phyloP scores from a whole-genome alignment of 2,888 invertebrate genomes.

The Cylloceria caligata region DNA sequence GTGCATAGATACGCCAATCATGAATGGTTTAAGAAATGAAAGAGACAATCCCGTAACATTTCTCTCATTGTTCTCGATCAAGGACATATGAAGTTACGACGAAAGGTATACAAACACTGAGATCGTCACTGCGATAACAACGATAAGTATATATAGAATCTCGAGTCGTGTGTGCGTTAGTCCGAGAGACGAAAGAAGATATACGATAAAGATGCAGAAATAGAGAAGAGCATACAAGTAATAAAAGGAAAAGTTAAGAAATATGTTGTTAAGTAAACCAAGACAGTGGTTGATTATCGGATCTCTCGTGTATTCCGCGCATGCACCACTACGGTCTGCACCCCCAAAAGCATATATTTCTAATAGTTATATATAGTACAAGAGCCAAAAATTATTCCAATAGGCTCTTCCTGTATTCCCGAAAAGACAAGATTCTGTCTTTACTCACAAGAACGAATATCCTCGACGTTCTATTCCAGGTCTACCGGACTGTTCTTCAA shows the following conservation, averaged over 20 bases:
- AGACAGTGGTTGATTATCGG: slow-evolving; percentile 62
- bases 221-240: background rate
- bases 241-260: background rate
- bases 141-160: background rate
- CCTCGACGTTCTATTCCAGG: slow-evolving; percentile 74
- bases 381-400: background rate
- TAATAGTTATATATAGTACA: slow-evolving; percentile 24
- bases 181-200: slow-evolving; percentile 22
- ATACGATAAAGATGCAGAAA: background rate
- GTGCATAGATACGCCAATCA: slow-evolving; percentile 34
- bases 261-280: slow-evolving; percentile 53
- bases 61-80: slow-evolving; percentile 45
- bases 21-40: slow-evolving; percentile 25
- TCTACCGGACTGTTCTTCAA: slow-evolving; percentile 77
- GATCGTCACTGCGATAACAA: slow-evolving; percentile 38
- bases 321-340: slow-evolving; percentile 70
- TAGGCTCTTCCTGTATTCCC: slow-evolving; percentile 26
- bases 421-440: slow-evolving; percentile 54
- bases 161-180: slow-evolving; percentile 36
- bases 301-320: slow-evolving; percentile 63
- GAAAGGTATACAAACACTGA: slow-evolving; percentile 10
- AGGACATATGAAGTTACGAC: slow-evolving; percentile 15
- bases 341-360: slow-evolving; percentile 39
- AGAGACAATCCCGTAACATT: slow-evolving; percentile 27
- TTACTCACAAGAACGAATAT: slow-evolving; percentile 83